phyloP scores from a whole-genome alignment of 2,113 vertebrate species.

The Nycticryphes semicollaris region DNA sequence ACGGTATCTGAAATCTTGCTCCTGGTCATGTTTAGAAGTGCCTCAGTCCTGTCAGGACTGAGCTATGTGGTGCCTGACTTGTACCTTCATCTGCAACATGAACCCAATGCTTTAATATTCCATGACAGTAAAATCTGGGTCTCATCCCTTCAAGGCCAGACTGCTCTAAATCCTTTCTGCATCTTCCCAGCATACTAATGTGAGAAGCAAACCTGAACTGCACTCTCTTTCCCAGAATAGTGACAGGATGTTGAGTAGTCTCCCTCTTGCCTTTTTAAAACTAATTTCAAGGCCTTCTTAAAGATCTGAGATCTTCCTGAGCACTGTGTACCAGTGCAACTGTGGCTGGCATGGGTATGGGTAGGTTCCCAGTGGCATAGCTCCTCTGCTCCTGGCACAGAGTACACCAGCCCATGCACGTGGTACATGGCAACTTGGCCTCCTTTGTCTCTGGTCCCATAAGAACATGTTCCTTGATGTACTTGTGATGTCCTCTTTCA shows the following conservation, averaged over 20 bases:
- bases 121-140: neutral
- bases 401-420: rapidly evolving
- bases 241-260: neutral
- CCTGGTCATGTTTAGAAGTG: neutral
- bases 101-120: neutral
- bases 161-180: neutral
- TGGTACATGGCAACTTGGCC: neutral
- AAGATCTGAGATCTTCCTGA: neutral
- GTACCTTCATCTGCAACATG: neutral
- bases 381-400: neutral
- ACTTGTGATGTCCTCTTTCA: neutral
- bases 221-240: neutral
- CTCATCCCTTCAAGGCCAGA: neutral
- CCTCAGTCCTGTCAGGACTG: neutral
- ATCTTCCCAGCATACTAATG: neutral
- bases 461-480: neutral
- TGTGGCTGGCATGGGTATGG: rapidly evolving
- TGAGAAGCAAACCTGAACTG: neutral
- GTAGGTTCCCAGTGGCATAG: neutral
- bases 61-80: neutral
- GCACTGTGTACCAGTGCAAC: neutral
- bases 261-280: neutral
- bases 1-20: neutral
- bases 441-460: neutral
- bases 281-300: neutral